phyloP scores from a whole-genome alignment of 2,797 vertebrate species.

The Diglossa cyanea region DNA sequence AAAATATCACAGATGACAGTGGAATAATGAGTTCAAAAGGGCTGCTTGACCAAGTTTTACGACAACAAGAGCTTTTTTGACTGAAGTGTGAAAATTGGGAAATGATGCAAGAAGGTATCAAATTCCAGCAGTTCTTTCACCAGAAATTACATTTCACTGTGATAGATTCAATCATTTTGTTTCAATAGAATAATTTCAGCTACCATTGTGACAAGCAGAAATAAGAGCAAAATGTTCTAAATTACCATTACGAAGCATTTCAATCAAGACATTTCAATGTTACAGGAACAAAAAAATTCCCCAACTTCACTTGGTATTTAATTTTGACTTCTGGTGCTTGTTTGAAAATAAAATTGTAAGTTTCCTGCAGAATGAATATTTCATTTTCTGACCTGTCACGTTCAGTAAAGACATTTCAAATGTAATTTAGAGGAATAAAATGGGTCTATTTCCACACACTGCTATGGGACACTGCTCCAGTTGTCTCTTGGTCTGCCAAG shows the following conservation, averaged over 20 bases:
- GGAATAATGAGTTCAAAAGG: neutral
- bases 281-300: neutral
- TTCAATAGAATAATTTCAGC: slow-evolving; percentile 37
- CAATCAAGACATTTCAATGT: neutral
- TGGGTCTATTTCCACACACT: neutral
- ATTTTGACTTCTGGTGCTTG: neutral
- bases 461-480: neutral
- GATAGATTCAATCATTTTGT: neutral
- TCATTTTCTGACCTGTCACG: neutral
- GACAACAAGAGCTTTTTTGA: neutral
- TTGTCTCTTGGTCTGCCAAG: neutral
- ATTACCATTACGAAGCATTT: neutral
- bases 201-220: slow-evolving; percentile 28
- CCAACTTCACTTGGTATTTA: neutral
- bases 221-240: slow-evolving; percentile 11
- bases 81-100: neutral
- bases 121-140: neutral
- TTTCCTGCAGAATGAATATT: neutral
- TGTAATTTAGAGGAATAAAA: neutral
- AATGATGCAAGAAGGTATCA: neutral
- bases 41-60: neutral
- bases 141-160: neutral
- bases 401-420: neutral
- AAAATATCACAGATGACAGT: neutral
- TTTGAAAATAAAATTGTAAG: neutral